Evolutionary conservation across 2,113 vertebrate species (phyloP).

Genomic region (Campylomormyrus tamandua): DNA sequence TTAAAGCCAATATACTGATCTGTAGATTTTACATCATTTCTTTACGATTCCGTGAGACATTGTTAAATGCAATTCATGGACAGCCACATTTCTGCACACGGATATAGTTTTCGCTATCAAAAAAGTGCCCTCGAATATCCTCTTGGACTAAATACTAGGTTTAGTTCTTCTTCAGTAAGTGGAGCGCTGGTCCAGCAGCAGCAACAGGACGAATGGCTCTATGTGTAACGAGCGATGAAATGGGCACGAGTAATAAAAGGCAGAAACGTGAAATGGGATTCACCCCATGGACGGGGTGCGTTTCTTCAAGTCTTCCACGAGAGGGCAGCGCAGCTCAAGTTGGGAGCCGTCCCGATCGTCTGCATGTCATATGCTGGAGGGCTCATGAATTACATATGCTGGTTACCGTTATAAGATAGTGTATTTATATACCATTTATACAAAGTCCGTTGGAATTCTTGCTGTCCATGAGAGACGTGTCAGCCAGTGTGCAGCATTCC

Average conservation of each 20-base stretch:
- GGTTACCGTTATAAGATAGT: neutral
- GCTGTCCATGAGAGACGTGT: neutral
- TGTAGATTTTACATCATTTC: neutral
- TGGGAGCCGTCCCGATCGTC: neutral
- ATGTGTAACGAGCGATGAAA: conserved; percentile 9
- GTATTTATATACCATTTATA: neutral
- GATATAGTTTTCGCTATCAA: neutral
- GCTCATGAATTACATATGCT: neutral
- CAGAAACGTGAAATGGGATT: neutral
- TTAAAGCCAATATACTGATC: neutral
- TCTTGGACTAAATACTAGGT: neutral
- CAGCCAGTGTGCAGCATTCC: neutral
- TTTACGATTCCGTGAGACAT: neutral
- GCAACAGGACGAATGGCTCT: neutral
- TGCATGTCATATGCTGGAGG: neutral
- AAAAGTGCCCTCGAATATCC: neutral
- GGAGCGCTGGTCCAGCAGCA: neutral
- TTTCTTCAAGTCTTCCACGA: neutral
- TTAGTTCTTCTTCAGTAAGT: conserved; percentile 6
- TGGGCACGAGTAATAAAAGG: neutral
- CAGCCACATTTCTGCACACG: neutral
- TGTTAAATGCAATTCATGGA: neutral
- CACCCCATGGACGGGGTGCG: neutral
- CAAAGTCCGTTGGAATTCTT: neutral
- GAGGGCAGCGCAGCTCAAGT: neutral